These are phyloP conservation scores for Cydia splendana DNA, from an alignment of 1,140 invertebrate genomes.

Conservation along the genomic window DNA sequence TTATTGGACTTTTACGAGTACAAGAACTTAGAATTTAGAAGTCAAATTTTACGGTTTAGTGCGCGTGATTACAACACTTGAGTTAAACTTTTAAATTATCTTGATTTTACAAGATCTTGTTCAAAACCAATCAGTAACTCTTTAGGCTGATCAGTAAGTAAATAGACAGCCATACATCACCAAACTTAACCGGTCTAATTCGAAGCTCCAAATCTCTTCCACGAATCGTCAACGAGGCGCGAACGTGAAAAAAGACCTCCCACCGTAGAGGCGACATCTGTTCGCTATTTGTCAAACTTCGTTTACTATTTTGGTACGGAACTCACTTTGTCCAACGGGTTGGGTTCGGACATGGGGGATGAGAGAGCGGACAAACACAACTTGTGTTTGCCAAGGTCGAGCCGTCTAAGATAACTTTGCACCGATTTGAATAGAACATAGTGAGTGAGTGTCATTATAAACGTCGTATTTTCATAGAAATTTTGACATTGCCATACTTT, in stretches of 20 bases:
- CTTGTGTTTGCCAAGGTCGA: too few relatives aligned
- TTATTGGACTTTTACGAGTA: too few relatives aligned
- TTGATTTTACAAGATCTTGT: neutral
- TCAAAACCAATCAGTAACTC: neutral
- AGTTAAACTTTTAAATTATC: too few relatives aligned
- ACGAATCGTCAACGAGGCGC: constrained; percentile 33
- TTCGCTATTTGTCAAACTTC: constrained; percentile 76
- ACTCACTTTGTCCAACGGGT: constrained; percentile 50
- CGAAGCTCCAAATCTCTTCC: constrained; percentile 22
- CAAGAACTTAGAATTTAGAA: too few relatives aligned
- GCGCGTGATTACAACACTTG: too few relatives aligned
- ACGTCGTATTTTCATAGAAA: too few relatives aligned
- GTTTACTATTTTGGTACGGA: constrained; percentile 70
- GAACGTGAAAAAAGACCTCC: constrained; percentile 41
- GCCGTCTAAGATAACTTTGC: too few relatives aligned
- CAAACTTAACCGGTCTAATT: constrained; percentile 24
- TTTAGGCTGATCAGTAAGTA: neutral
- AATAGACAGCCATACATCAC: constrained; percentile 11
- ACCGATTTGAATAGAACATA: too few relatives aligned
- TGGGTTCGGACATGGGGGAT: neutral
- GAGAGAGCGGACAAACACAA: constrained; percentile 36
- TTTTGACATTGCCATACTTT: too few relatives aligned
- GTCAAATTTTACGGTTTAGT: too few relatives aligned
- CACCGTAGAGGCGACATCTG: constrained; percentile 63
- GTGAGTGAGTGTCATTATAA: too few relatives aligned